A percentile compares a stretch with the other conserved stretches of the same genome.
Conservation (phyloP, 2,888 invertebrate genomes). For the Phytoseiulus persimilis region DNA sequence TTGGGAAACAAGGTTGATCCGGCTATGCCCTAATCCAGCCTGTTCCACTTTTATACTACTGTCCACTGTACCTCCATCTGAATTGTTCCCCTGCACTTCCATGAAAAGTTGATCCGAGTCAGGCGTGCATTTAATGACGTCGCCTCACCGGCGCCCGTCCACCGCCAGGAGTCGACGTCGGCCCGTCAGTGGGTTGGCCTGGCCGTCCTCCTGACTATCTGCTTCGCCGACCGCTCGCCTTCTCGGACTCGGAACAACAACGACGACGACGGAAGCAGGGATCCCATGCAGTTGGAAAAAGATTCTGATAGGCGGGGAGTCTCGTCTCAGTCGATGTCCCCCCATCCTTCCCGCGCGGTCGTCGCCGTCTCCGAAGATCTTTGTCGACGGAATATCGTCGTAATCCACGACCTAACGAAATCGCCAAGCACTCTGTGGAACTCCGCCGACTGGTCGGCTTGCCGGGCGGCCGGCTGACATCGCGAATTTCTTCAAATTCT, state of each 20-base stretch:
- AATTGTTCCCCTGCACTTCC: not conserved
- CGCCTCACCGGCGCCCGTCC: not conserved
- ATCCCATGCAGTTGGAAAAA: not conserved
- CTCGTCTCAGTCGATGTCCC: not conserved
- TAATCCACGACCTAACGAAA: not conserved
- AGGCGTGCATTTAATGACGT: slow-evolving; percentile 5
- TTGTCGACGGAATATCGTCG: not conserved
- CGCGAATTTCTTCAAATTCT: not conserved
- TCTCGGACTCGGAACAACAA: not conserved
- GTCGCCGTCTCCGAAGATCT: not conserved
- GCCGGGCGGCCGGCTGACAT: not conserved
- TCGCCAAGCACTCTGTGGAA: not conserved
- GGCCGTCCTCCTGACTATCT: not conserved
- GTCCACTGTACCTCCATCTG: not conserved
- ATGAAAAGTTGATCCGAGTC: slow-evolving; percentile 5
- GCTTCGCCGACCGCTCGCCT: too few species aligned
- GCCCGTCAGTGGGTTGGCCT: not conserved
- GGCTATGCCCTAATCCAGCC: not conserved
- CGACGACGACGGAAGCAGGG: not conserved
- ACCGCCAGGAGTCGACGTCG: not conserved
- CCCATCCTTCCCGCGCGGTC: not conserved
- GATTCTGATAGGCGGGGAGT: not conserved
- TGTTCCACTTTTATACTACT: not conserved
- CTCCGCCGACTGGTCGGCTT: not conserved
- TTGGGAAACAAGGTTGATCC: not conserved